Evolutionary conservation across 2,113 vertebrate species (phyloP), one percentile per base, ranked within the genome.

Genomic region (Tachycineta bicolor): DNA sequence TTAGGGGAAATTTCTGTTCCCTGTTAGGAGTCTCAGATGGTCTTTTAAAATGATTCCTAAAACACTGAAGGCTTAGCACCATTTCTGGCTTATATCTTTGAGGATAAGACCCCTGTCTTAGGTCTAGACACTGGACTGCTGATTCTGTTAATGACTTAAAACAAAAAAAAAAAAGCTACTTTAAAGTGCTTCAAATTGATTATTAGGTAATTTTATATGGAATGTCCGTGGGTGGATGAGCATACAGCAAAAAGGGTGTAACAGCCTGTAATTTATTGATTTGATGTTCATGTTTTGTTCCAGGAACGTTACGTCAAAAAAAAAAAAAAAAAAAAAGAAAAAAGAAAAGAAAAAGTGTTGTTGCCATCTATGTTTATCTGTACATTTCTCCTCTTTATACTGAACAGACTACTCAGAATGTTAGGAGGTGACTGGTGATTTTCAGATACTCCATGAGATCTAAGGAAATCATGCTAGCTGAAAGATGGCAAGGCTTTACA

Each of bases 401-500:
- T 69, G 75, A 52, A 15, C 56, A 63, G 34, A 21, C 58, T 68
- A 20, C 33, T 78, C 62, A 58, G 26, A 69, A 46, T 60, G 46
- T 81, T 85, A 69, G 56, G 79, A 74, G 68, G 39, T 83, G 34
- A 64, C 29, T 70, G 64, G 37, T 79, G 62, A 78, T 85, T 68
- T 92, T 62, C 52, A 91, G 88, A 34, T 96, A 86, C 58, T 96
- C 81, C 58, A 58, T 62, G 69, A 92, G 91, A 89, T 92, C 71
- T 90, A 58, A 96, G 79, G 85, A 97, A 96, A 87, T 75, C 86
- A 37, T 53, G 76, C 94, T 96, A 73, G 62, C 89, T 91, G 92
- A 90, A 96, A 85, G 92, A 97, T 69, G 73, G 68, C 92, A 89
- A 94, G 82, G 74, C 87, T 92, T 93, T 95, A 47, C 97, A 98